Conservation (phyloP, 2,888 invertebrate species). For the Ethmia dodecea region DNA sequence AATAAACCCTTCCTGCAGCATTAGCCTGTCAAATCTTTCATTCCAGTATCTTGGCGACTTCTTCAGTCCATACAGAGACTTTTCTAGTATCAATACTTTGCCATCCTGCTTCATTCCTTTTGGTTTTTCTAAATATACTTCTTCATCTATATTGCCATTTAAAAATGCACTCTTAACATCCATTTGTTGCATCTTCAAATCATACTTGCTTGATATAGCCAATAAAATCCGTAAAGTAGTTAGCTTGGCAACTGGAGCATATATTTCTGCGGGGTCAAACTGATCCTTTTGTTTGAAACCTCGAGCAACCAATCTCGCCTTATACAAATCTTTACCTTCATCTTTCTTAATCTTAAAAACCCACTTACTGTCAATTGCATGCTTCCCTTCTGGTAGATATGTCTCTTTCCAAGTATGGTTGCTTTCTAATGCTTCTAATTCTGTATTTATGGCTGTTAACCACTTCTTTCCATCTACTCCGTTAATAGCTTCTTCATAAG, state of each 20-base stretch:
- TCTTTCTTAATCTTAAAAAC: constrained; percentile 22
- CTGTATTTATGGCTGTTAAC: constrained; percentile 18
- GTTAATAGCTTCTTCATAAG: constrained; percentile 18
- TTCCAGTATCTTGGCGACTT: constrained; percentile 13
- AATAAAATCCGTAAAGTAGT: constrained; percentile 17
- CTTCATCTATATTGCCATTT: constrained; percentile 22
- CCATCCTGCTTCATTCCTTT: constrained; percentile 6
- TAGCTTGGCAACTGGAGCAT: constrained; percentile 21
- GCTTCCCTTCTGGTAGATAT: constrained; percentile 10
- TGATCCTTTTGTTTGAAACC: constrained; percentile 15
- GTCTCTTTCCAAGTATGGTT: constrained; percentile 20
- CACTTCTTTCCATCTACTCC: constrained; percentile 15
- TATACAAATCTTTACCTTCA: constrained; percentile 11
- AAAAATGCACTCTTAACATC: constrained; percentile 18
- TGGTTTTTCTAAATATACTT: constrained; percentile 19
- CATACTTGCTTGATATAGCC: constrained; percentile 6
- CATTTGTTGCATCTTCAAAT: constrained; percentile 6
- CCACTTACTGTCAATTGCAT: constrained; percentile 23
- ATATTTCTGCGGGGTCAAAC: constrained; percentile 10
- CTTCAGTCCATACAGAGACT: constrained; percentile 15
- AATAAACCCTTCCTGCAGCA: constrained; percentile 7
- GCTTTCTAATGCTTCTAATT: constrained; percentile 17
- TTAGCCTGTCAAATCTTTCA: constrained; percentile 4
- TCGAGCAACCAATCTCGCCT: constrained; percentile 21
- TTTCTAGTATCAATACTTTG: constrained; percentile 7